Conservation (phyloP, 2,888 invertebrate species). For the Galerucella calmariensis region DNA sequence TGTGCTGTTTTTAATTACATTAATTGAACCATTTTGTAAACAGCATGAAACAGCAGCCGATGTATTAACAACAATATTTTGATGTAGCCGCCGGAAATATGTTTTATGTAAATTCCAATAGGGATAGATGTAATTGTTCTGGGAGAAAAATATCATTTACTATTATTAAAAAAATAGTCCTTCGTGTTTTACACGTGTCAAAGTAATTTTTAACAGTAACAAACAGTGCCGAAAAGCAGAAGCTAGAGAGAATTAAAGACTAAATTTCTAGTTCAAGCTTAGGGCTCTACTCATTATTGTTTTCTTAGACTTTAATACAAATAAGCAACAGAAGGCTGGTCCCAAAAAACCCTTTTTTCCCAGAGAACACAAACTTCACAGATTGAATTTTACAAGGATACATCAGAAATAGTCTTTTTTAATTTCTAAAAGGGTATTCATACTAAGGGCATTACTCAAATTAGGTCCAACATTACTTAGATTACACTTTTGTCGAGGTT, state of each 20-base stretch:
- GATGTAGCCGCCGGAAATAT: neutral
- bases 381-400: too few relatives aligned
- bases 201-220: neutral
- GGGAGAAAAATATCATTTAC: slow-evolving; percentile 2
- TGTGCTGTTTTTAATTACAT: slow-evolving; percentile 16
- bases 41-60: neutral
- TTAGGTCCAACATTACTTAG: too few relatives aligned
- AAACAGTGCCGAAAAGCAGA: neutral
- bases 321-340: too few relatives aligned
- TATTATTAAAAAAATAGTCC: neutral
- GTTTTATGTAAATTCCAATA: neutral
- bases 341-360: too few relatives aligned
- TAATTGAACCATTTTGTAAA: slow-evolving; percentile 15
- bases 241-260: too few relatives aligned
- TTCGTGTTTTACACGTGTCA: neutral
- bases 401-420: too few relatives aligned
- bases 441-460: too few relatives aligned
- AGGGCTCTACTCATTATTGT: neutral
- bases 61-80: slow-evolving; percentile 11
- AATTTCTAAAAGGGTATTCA: too few relatives aligned
- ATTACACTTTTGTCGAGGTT: too few relatives aligned
- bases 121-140: neutral
- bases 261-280: neutral
- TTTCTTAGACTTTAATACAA: too few relatives aligned
- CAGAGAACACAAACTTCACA: too few relatives aligned